A percentile compares a stretch with the other conserved stretches of the same genome.
These are phyloP conservation scores for Ptiloglossa arizonensis DNA, from an alignment of 1,140 invertebrate genomes.

Conservation along the genomic window DNA sequence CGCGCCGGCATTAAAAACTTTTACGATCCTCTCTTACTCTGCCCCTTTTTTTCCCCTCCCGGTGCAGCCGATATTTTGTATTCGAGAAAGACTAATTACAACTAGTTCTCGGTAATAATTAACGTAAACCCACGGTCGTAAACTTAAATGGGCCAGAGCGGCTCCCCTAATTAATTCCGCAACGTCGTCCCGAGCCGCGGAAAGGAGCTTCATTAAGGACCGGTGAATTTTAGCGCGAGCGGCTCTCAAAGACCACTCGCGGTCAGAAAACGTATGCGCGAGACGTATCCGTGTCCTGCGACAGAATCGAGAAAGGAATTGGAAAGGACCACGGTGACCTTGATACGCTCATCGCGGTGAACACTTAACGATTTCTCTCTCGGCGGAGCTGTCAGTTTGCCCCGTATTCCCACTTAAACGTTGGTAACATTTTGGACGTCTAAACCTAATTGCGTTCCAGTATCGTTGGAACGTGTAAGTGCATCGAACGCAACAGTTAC, in stretches of 20 bases:
- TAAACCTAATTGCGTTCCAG: no score
- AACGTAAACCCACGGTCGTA: constrained; percentile 68
- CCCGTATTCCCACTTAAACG: no score
- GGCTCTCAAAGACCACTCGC: constrained; percentile 18
- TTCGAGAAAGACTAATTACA: constrained; percentile 69
- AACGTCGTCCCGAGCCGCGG: constrained; percentile 58
- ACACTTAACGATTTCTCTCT: not conserved
- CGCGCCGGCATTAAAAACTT: constrained; percentile 48
- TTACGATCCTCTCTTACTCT: constrained; percentile 46
- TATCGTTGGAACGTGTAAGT: no score
- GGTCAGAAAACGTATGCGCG: not conserved
- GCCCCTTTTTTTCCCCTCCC: not conserved
- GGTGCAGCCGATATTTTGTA: constrained; percentile 67
- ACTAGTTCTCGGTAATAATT: constrained; percentile 69
- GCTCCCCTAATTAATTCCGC: constrained; percentile 68
- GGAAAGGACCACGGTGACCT: not conserved
- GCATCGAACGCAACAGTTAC: no score
- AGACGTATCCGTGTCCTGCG: not conserved
- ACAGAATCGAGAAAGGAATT: not conserved
- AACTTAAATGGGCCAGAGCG: constrained; percentile 69
- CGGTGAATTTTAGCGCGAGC: constrained; percentile 58
- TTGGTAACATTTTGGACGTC: no score
- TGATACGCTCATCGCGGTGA: not conserved
- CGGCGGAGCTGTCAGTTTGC: no score
- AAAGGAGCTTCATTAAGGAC: constrained; percentile 69